Base-by-base conservation (phyloP, 2,888 invertebrate species). In the Nomada lathburiana region DNA sequence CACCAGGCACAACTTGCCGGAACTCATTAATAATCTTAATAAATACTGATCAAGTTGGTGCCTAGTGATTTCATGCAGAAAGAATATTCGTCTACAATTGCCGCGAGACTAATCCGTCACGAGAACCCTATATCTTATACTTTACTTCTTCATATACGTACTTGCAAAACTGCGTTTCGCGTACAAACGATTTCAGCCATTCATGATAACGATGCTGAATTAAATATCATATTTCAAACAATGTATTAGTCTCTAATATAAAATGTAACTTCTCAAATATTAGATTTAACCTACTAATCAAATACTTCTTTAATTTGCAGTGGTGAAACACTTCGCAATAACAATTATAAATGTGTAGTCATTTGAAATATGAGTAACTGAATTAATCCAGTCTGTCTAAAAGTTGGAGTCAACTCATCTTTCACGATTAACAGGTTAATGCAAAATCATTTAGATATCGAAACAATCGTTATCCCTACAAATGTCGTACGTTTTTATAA, bases 401-500 rank as follows among this genome's bases (percentile, higher is more conserved):
- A 47, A 47, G 16, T 16, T 47, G 47, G 47, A 47, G 13, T 47
- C 10, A 47, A 47, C 10, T 47, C 47, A 16, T 16, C 11, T 47
- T 47, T 16, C 16, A 2, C 47, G 47, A 4, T 3, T 16, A 47
- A 2, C 47, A 10, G 47, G 23, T 23, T 10, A 60, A 68, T 9
- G 42, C 26, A 11, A 59, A 23, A 23, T 7, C 53, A 29, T 55
- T 18, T 13, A 53, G 4, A 18, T 20, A 26, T 20, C 13, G 47
- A 67, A 67, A n/a, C 16, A 57, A 68, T 5, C n/a, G 2, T 64
- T 36, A 26, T 26, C 68, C 36, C 18, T 36, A 64, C 16, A n/a
- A 69, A 53, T 20, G 26, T 52, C 57, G 55, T 63, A 71, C 50
- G 26, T 77, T 67, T 77, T 63, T 67, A 71, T 81, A 82, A 59